A percentile compares a stretch with the other conserved stretches of the same genome.
Conservation (phyloP, 2,797 vertebrate genomes). For the Oryzias dopingdopingensis region DNA sequence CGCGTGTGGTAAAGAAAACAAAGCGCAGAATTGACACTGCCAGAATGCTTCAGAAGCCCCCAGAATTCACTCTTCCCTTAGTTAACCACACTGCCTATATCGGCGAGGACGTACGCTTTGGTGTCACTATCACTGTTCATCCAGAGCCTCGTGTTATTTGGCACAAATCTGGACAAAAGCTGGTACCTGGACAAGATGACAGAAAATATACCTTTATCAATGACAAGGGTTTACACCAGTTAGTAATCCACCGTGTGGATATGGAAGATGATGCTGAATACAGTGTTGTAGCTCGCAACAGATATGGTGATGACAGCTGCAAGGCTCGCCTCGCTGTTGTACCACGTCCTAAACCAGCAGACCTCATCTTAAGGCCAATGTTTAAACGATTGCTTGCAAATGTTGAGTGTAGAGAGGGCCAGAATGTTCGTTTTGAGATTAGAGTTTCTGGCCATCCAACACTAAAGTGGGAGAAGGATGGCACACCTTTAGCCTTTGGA, state of each 20-base stretch:
- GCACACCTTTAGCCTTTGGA: conserved; percentile 87
- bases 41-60: conserved; percentile 93
- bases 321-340: conserved; percentile 92
- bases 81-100: conserved; percentile 90
- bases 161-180: conserved; percentile 97
- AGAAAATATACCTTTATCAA: conserved; percentile 93
- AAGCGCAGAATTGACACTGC: conserved; percentile 93
- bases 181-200: conserved; percentile 89
- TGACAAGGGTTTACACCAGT: conserved; percentile 95
- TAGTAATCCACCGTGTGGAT: conserved; percentile 86
- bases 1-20: conserved; percentile 89
- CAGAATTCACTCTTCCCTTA: conserved; percentile 96
- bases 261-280: conserved; percentile 93
- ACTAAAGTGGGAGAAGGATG: conserved; percentile 97
- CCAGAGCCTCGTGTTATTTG: conserved; percentile 95
- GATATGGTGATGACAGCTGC: conserved; percentile 95
- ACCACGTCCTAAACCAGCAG: conserved; percentile 89
- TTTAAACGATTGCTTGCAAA: conserved; percentile 97
- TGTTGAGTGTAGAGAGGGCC: conserved; percentile 92
- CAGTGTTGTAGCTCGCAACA: conserved; percentile 91
- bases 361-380: conserved; percentile 95
- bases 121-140: conserved; percentile 97
- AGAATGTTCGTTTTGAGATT: conserved; percentile 93
- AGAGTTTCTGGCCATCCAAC: conserved; percentile 91
- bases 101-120: conserved; percentile 90